Evolutionary conservation across 2,113 vertebrate genomes (phyloP).

Genomic region (Coryphaenoides rupestris): DNA sequence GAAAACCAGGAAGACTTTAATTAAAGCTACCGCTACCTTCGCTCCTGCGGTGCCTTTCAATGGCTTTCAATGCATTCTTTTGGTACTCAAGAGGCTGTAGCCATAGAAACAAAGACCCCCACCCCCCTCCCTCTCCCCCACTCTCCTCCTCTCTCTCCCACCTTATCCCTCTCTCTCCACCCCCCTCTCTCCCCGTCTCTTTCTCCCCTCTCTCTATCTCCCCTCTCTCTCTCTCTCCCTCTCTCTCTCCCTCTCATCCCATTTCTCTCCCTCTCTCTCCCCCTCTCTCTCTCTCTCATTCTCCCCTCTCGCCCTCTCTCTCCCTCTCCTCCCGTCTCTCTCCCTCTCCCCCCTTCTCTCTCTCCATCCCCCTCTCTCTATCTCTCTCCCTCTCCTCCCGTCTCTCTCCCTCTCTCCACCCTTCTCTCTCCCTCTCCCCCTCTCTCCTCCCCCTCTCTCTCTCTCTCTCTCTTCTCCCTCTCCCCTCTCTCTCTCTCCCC

Average conservation of each 20-base stretch:
- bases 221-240: neutral
- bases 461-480: neutral
- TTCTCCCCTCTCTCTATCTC: neutral
- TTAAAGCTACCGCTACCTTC: too few species aligned
- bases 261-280: neutral
- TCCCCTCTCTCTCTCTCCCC: neutral
- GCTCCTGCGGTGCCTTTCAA: too few species aligned
- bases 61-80: too few species aligned
- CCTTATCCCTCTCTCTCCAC: neutral
- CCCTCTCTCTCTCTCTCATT: neutral
- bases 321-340: neutral
- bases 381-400: neutral
- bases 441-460: neutral
- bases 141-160: neutral
- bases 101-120: too few species aligned
- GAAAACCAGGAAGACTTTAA: too few species aligned
- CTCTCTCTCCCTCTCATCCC: neutral
- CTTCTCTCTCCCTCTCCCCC: conserved; percentile 1
- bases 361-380: neutral
- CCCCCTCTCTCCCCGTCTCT: neutral
- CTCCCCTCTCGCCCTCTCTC: neutral
- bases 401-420: neutral
- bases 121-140: neutral
- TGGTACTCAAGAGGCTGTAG: too few species aligned
- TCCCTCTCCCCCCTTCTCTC: too few species aligned